Base-by-base conservation (phyloP, 2,888 invertebrate genomes). In the Trilocha varians region DNA sequence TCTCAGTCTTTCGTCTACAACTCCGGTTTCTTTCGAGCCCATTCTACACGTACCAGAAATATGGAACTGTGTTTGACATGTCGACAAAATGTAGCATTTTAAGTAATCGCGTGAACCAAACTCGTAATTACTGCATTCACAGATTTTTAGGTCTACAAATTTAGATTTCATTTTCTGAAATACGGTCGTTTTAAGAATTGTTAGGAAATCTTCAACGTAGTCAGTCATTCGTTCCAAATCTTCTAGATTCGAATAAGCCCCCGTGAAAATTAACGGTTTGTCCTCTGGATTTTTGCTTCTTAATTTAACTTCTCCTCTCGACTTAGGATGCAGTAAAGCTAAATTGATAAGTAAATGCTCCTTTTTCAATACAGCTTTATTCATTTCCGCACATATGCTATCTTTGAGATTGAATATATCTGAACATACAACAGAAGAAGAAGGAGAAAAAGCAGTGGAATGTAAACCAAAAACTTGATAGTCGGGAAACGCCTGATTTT, bases 11-110 rank as follows among this genome's bases (percentile, higher is more conserved):
- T 60, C 60, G 39, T 75, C 70, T 0, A 73, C 60, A 0, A 74
- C 72, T 0, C 60, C 64, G 4, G 34, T 13, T 5, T 52, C 58
- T 13, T 54, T 48, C 0, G 58, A 50, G 2, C 71, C 73, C 73
- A 74, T 74, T 0, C 64, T 53, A 47, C 70, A 70, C 1, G 72
- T 66, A 0, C 70, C 70, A 0, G 50, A 45, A 3, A 58, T 55
- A 44, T 75, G 74, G 58, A 90, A 93, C 40, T 90, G 88, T 0
- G 92, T 91, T 37, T 87, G 85, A 0, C 62, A 90, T 89, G 54
- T 41, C 13, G 57, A 56, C 18, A 52, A 39, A 5, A 55, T 45
- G 36, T 57, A 59, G 40, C 72, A 73, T 42, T 51, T 57, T 67
- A 65, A 71, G 49, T 66, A 71, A 5, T 60, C 57, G 36, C 52